Percentiles rank a stretch among this genome's conserved stretches.
phyloP scores from a whole-genome alignment of 1,140 invertebrate species.

The Zaprionus tsacasi region DNA sequence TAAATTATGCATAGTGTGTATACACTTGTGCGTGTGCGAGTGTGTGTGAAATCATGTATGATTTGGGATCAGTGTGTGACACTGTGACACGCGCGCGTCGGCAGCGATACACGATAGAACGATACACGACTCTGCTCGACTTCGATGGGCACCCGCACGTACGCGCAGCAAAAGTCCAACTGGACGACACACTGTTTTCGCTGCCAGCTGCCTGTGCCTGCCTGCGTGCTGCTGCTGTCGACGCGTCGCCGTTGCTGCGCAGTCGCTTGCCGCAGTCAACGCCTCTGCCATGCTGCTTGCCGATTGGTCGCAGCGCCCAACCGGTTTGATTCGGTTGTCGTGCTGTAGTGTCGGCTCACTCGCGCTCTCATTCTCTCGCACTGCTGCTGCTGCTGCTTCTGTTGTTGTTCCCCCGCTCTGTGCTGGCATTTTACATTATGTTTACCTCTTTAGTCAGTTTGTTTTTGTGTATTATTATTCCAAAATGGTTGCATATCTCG shows the following conservation, averaged over 20 bases:
- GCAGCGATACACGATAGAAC: slow-evolving; percentile 8
- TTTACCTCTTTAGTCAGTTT: slow-evolving; percentile 61
- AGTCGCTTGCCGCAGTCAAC: slow-evolving; percentile 41
- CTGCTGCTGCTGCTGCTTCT: slow-evolving; percentile 1
- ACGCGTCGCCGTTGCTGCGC: slow-evolving; percentile 37
- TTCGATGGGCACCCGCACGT: slow-evolving; percentile 70
- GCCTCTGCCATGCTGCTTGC: slow-evolving; percentile 30
- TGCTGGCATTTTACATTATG: slow-evolving; percentile 51
- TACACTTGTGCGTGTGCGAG: background rate
- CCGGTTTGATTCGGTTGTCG: slow-evolving; percentile 38
- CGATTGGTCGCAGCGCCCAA: slow-evolving; percentile 37
- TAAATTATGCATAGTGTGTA: slow-evolving; percentile 21
- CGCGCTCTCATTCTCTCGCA: slow-evolving; percentile 21
- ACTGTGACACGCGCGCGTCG: slow-evolving; percentile 31
- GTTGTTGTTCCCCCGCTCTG: slow-evolving; percentile 20
- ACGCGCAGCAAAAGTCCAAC: slow-evolving; percentile 76
- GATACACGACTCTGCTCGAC: slow-evolving; percentile 28
- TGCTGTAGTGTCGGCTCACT: slow-evolving; percentile 28
- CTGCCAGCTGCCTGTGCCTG: slow-evolving; percentile 29
- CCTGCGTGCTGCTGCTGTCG: slow-evolving; percentile 2
- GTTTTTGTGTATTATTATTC: slow-evolving; percentile 74
- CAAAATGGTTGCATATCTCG: slow-evolving; percentile 70
- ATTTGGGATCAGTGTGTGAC: background rate
- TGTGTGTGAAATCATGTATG: slow-evolving; percentile 29
- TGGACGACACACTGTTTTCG: slow-evolving; percentile 55